Conservation (phyloP, 2,113 vertebrate species). For the Peucedramus taeniatus region DNA sequence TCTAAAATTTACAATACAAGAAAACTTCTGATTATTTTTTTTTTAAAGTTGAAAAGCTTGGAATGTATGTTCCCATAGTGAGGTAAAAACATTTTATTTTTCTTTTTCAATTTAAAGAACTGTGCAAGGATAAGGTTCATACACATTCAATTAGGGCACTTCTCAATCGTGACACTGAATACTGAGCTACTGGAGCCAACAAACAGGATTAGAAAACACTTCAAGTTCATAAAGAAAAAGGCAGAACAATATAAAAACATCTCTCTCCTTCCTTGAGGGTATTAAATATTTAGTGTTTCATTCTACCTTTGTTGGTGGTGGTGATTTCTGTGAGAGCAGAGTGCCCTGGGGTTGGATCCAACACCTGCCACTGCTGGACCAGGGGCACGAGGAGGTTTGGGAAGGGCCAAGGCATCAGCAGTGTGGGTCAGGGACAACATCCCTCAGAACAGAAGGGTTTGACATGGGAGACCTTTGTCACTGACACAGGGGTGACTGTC, state of each 20-base stretch:
- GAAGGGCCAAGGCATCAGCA: neutral
- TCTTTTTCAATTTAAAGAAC: slow-evolving; percentile 83
- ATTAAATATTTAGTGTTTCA: slow-evolving; percentile 54
- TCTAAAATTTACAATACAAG: slow-evolving; percentile 99
- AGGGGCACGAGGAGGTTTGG: neutral
- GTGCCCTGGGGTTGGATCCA: neutral
- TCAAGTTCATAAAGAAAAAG: slow-evolving; percentile 73
- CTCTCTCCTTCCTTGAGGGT: slow-evolving; percentile 17
- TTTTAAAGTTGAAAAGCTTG: slow-evolving; percentile 88
- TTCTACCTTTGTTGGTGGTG: slow-evolving; percentile 21
- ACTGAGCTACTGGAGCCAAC: slow-evolving; percentile 72
- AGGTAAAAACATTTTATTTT: slow-evolving; percentile 90
- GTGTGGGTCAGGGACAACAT: neutral
- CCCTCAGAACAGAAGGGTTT: neutral
- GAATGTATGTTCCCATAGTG: slow-evolving; percentile 94
- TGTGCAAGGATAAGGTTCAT: slow-evolving; percentile 89
- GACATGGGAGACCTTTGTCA: neutral
- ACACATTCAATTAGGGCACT: slow-evolving; percentile 84
- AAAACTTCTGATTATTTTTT: slow-evolving; percentile 85
- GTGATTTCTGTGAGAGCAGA: slow-evolving; percentile 14
- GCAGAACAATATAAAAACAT: slow-evolving; percentile 68
- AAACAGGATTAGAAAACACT: slow-evolving; percentile 73
- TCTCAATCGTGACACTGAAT: slow-evolving; percentile 73
- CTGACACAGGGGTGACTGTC: neutral
- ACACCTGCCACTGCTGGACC: neutral